Evolutionary conservation across 2,888 invertebrate species (phyloP).

Genomic region (Zaprionus obscuricornis): DNA sequence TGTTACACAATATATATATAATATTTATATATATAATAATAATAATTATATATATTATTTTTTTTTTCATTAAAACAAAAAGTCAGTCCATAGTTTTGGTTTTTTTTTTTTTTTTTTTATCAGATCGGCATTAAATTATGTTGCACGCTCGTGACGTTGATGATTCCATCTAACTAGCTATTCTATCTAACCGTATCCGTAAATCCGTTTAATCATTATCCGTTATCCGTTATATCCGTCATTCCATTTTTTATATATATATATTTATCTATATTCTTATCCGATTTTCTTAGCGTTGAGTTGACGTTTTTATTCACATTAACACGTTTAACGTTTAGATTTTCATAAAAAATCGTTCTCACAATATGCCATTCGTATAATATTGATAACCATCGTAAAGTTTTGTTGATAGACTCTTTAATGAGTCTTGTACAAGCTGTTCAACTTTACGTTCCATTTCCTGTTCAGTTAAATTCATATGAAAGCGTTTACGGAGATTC

Average conservation of each 20-base stretch:
- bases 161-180: no score
- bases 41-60: slow-evolving; percentile 40
- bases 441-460: slow-evolving; percentile 96
- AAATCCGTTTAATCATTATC: no score
- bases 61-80: slow-evolving; percentile 52
- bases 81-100: slow-evolving; percentile 73
- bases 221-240: not conserved
- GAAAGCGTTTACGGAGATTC: slow-evolving; percentile 96
- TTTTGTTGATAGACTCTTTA: slow-evolving; percentile 97
- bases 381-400: slow-evolving; percentile 99
- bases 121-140: slow-evolving; percentile 54
- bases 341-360: slow-evolving; percentile 84
- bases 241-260: no score
- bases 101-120: no score
- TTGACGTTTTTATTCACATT: not conserved
- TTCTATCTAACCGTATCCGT: no score
- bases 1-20: slow-evolving; percentile 36
- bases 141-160: no score
- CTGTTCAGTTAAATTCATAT: slow-evolving; percentile 96
- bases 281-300: not conserved
- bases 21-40: slow-evolving; percentile 9
- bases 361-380: slow-evolving; percentile 96
- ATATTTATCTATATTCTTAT: no score
- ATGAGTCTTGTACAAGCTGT: slow-evolving; percentile 95
- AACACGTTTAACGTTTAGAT: slow-evolving; percentile 76